Percentiles rank a stretch among this genome's conserved stretches.
These are phyloP conservation scores for Sminthurinus aureus DNA, from an alignment of 2,888 invertebrate species.

Conservation along the genomic window DNA sequence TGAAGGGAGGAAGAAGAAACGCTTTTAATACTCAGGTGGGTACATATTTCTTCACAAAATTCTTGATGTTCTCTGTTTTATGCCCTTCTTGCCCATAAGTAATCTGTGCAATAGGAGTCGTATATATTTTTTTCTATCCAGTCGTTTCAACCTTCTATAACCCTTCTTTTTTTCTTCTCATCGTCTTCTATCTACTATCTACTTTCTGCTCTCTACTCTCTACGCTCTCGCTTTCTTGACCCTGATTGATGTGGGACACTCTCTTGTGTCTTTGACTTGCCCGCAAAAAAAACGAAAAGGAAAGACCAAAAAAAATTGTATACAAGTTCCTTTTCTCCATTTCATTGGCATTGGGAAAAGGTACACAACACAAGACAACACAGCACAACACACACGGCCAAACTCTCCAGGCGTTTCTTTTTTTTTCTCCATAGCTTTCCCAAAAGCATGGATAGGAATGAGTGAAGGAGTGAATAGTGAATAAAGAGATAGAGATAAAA, in stretches of 20 bases:
- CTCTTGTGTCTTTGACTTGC: slow-evolving; percentile 22
- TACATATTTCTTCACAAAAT: slow-evolving; percentile 16
- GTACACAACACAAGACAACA: slow-evolving; percentile 1
- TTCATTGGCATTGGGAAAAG: background rate
- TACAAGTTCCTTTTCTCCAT: background rate
- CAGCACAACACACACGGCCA: slow-evolving; percentile 23
- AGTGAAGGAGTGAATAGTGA: slow-evolving; percentile 7
- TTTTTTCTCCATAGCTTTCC: background rate
- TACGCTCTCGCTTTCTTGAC: slow-evolving; percentile 4
- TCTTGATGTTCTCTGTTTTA: background rate
- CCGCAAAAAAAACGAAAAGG: slow-evolving; percentile 19
- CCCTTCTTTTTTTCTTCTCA: background rate
- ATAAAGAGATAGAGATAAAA: background rate
- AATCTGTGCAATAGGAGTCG: background rate
- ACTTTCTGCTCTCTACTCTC: background rate
- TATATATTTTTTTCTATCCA: background rate
- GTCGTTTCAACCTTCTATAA: too few relatives aligned
- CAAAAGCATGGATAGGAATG: too few relatives aligned
- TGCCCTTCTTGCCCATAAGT: slow-evolving; percentile 7
- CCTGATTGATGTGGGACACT: slow-evolving; percentile 39
- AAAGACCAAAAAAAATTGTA: background rate
- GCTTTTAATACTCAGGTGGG: background rate
- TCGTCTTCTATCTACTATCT: background rate
- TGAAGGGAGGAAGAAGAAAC: background rate
- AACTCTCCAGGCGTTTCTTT: slow-evolving; percentile 45